Conservation (phyloP, 2,113 vertebrate species). For the Pampusana beccarii region DNA sequence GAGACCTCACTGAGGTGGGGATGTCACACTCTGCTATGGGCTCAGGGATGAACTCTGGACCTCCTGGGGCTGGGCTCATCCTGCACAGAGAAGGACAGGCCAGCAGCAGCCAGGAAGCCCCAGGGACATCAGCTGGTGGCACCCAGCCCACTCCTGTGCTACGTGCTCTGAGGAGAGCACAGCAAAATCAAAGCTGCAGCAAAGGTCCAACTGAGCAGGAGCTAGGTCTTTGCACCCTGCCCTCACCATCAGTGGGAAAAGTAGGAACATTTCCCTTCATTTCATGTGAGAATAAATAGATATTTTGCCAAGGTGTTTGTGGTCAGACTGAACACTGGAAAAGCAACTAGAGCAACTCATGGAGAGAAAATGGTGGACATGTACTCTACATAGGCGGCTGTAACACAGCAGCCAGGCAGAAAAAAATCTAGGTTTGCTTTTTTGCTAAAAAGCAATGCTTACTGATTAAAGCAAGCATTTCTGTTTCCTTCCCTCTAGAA, state of each 20-base stretch:
- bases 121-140: not conserved
- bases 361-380: not conserved
- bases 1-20: not conserved
- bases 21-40: not conserved
- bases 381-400: not conserved
- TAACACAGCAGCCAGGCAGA: not conserved
- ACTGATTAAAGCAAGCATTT: slow-evolving; percentile 3
- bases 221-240: not conserved
- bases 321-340: not conserved
- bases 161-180: rapidly evolving
- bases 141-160: not conserved
- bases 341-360: not conserved
- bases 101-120: not conserved
- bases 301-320: not conserved
- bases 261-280: not conserved
- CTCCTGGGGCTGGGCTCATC: not conserved
- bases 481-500: not conserved
- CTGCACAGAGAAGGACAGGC: rapidly evolving
- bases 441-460: slow-evolving; percentile 30
- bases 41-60: not conserved
- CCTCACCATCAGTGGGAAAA: not conserved
- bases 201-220: not conserved
- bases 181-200: not conserved
- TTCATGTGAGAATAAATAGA: slow-evolving; percentile 35
- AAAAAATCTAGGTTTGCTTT: not conserved